phyloP scores from a whole-genome alignment of 2,888 invertebrate species.

The Iselma pallidipennis region DNA sequence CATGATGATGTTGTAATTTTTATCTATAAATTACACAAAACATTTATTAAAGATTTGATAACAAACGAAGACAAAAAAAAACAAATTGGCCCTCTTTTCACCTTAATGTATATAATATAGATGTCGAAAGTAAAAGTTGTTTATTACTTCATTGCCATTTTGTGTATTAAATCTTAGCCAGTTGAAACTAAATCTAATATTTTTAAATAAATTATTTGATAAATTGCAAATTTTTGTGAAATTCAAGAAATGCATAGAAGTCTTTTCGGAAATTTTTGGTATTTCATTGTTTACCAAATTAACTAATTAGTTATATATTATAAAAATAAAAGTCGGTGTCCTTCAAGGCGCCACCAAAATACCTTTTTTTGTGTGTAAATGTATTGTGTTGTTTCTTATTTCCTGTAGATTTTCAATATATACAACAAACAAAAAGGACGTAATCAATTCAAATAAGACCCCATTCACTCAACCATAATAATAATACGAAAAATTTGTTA shows the following conservation, averaged over 20 bases:
- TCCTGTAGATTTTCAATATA: not conserved
- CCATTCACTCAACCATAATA: not conserved
- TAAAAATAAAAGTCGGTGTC: not conserved
- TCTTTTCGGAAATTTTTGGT: too few relatives aligned
- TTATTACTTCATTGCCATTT: conserved; percentile 37
- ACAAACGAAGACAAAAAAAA: not conserved
- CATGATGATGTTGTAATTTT: not conserved
- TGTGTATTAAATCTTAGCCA: not conserved
- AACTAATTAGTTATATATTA: not conserved
- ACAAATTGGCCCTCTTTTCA: conserved; percentile 12
- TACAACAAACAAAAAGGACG: not conserved
- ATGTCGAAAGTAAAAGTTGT: conserved; percentile 39
- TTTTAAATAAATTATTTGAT: too few relatives aligned
- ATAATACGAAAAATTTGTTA: not conserved
- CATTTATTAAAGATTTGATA: not conserved
- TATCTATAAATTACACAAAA: not conserved
- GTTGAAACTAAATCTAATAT: not conserved
- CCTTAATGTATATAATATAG: not conserved
- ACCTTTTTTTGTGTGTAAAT: too few relatives aligned
- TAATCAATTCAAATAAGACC: too few relatives aligned
- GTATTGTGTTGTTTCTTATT: too few relatives aligned
- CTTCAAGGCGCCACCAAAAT: not conserved
- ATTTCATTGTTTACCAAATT: too few relatives aligned
- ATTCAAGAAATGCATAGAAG: too few relatives aligned
- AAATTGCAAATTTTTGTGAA: too few relatives aligned